Conservation (phyloP, 2,113 vertebrate species). For the Sminthopsis crassicaudata region DNA sequence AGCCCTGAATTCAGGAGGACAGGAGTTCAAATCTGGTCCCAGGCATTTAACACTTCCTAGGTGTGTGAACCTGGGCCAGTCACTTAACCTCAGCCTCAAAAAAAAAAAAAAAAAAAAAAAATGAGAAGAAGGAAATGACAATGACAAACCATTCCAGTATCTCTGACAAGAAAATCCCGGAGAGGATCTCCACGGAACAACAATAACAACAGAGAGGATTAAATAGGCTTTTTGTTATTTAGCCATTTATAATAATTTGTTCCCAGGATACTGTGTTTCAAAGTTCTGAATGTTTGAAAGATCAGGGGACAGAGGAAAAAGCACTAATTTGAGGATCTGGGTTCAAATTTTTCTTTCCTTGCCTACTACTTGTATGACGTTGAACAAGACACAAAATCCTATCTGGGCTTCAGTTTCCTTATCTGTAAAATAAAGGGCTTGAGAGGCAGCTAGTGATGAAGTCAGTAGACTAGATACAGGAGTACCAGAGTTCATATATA, state of each 20-base stretch:
- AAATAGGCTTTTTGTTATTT: not conserved
- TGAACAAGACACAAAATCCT: not conserved
- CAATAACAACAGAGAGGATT: not conserved
- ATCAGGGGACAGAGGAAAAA: not conserved
- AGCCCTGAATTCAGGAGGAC: no score
- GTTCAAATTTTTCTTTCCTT: not conserved
- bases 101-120: no score
- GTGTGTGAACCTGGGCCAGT: no score
- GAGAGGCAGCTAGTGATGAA: not conserved
- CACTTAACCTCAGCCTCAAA: no score
- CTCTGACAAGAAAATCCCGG: not conserved
- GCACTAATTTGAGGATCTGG: not conserved
- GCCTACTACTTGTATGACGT: not conserved
- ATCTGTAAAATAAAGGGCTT: not conserved
- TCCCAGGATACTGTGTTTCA: not conserved
- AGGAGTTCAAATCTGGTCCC: no score
- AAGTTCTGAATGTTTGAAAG: not conserved
- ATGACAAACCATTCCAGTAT: not conserved
- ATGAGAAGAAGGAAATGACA: not conserved
- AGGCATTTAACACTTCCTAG: no score
- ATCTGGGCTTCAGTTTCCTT: not conserved
- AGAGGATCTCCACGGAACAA: not conserved
- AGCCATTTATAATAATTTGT: not conserved
- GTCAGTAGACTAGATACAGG: not conserved
- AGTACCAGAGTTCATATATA: not conserved